These are phyloP conservation scores for Leptinotarsa tumamoca DNA, from an alignment of 2,888 invertebrate species.

Conservation along the genomic window DNA sequence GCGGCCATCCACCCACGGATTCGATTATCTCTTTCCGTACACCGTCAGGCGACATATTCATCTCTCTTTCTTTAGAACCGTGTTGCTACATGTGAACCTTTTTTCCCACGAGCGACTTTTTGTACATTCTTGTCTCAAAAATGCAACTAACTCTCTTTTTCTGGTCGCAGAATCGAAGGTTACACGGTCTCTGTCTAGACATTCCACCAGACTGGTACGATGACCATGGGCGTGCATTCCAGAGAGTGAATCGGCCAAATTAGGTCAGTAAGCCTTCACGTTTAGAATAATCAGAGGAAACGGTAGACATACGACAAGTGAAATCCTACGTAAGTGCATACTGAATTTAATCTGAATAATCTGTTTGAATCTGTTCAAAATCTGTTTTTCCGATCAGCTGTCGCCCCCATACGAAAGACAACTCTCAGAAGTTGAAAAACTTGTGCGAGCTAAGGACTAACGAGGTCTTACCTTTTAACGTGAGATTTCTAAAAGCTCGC, in stretches of 20 bases:
- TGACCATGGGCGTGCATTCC: conserved; percentile 38
- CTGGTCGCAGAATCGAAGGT: conserved; percentile 44
- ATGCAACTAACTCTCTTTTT: conserved; percentile 53
- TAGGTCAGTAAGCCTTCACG: neutral
- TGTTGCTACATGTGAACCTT: conserved; percentile 61
- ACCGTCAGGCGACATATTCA: conserved; percentile 1
- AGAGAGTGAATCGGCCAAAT: neutral
- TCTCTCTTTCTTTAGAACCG: conserved; percentile 34
- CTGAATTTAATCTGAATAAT: too few species aligned
- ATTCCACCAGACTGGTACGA: conserved; percentile 58
- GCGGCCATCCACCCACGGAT: conserved; percentile 49
- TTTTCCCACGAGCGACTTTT: conserved; percentile 66
- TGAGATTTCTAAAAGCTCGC: too few species aligned
- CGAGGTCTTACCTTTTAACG: too few species aligned
- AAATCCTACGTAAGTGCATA: too few species aligned
- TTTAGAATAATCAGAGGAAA: neutral
- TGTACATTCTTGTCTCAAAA: conserved; percentile 58
- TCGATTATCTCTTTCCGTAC: conserved; percentile 37
- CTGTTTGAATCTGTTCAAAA: too few species aligned
- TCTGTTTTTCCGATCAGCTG: too few species aligned
- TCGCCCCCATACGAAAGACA: too few species aligned
- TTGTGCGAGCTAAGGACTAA: too few species aligned
- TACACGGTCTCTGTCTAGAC: conserved; percentile 60
- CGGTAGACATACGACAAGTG: too few species aligned
- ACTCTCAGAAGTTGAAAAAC: too few species aligned